phyloP scores from a whole-genome alignment of 1,140 invertebrate genomes.

The Pogonus chalceus region DNA sequence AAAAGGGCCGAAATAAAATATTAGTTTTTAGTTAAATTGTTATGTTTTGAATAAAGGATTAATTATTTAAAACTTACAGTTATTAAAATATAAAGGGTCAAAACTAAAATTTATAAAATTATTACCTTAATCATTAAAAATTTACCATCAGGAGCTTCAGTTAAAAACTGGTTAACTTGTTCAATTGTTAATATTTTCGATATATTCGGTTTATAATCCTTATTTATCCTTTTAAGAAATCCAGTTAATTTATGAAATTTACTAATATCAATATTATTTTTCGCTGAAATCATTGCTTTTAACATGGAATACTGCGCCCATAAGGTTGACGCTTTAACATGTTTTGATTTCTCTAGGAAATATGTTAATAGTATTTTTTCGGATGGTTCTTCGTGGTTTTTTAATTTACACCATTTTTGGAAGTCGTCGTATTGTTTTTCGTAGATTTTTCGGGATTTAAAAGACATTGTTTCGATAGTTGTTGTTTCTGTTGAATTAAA shows the following conservation, averaged over 20 bases:
- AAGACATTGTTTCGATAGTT: too few relatives aligned
- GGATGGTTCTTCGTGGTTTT: too few relatives aligned
- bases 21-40: too few relatives aligned
- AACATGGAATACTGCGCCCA: constrained; percentile 12
- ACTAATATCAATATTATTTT: constrained; percentile 8
- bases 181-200: constrained; percentile 9
- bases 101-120: constrained; percentile 9
- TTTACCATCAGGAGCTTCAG: constrained; percentile 9
- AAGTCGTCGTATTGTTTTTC: too few relatives aligned
- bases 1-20: too few relatives aligned
- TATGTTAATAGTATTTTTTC: too few relatives aligned
- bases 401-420: too few relatives aligned
- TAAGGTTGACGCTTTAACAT: too few relatives aligned
- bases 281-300: not conserved
- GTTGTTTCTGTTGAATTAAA: too few relatives aligned
- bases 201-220: constrained; percentile 15
- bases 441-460: too few relatives aligned
- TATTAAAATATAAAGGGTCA: constrained; percentile 12
- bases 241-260: constrained; percentile 9
- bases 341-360: too few relatives aligned
- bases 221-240: constrained; percentile 10
- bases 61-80: constrained; percentile 11
- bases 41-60: too few relatives aligned
- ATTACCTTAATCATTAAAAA: constrained; percentile 13
- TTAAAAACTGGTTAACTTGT: constrained; percentile 11